A percentile compares a stretch with the other conserved stretches of the same genome.
Conservation (phyloP, 2,113 vertebrate genomes). For the Nerophis ophidion region DNA sequence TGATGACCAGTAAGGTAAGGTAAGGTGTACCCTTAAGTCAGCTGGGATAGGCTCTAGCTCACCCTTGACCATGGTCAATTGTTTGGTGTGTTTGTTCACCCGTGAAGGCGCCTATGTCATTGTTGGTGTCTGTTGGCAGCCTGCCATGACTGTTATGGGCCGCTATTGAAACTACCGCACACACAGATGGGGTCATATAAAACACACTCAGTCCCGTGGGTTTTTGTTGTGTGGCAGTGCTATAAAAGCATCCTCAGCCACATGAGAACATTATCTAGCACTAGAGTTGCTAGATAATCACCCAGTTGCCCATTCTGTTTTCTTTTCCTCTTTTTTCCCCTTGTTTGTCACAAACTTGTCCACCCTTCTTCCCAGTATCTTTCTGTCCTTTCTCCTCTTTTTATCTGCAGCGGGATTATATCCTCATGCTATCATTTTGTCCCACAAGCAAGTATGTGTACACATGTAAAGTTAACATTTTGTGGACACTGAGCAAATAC, state of each 20-base stretch:
- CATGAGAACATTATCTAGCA: constrained; percentile 56
- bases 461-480: constrained; percentile 51
- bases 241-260: constrained; percentile 62
- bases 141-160: constrained; percentile 43
- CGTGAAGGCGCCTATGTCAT: constrained; percentile 25
- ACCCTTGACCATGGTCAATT: neutral
- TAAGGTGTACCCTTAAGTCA: too few relatives aligned
- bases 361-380: constrained; percentile 24
- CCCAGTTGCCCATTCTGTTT: constrained; percentile 27
- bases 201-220: constrained; percentile 42
- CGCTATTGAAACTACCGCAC: constrained; percentile 22
- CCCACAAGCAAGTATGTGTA: constrained; percentile 37
- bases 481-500: constrained; percentile 33
- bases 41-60: too few relatives aligned
- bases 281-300: constrained; percentile 50
- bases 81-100: constrained; percentile 27
- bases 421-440: constrained; percentile 7
- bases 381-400: constrained; percentile 6
- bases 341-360: constrained; percentile 41
- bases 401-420: constrained; percentile 35
- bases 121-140: constrained; percentile 39
- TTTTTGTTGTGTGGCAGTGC: constrained; percentile 54
- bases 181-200: constrained; percentile 46
- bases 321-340: constrained; percentile 33
- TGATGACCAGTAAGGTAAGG: too few relatives aligned